Conservation (phyloP, 2,113 vertebrate species). For the Phyllopteryx taeniolatus region DNA sequence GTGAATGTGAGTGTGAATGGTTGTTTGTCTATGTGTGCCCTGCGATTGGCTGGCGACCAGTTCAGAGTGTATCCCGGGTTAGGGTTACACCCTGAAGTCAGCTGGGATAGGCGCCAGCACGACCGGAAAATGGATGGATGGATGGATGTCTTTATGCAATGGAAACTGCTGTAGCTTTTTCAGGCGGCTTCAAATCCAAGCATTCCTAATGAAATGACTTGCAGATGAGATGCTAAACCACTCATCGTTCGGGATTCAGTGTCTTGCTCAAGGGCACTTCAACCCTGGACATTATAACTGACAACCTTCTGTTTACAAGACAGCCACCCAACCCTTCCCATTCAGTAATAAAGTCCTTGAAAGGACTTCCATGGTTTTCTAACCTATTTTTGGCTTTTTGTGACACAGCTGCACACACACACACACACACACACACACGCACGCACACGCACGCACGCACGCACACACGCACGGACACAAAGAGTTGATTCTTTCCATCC, state of each 20-base stretch:
- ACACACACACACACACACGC: neutral
- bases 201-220: neutral
- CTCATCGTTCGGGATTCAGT: neutral
- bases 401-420: neutral
- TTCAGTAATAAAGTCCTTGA: neutral
- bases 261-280: neutral
- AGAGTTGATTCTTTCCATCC: neutral
- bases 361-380: neutral
- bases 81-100: no score
- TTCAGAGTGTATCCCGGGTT: no score
- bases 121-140: no score
- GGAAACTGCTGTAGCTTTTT: no score
- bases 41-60: no score
- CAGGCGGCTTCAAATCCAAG: neutral
- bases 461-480: neutral
- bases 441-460: neutral
- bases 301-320: conserved; percentile 2
- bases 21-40: no score
- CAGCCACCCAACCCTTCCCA: neutral
- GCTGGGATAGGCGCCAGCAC: no score
- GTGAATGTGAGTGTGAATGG: no score
- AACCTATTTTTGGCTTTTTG: neutral
- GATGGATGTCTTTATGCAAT: no score
- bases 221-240: neutral
- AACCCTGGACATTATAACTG: neutral